phyloP scores from a whole-genome alignment of 2,113 vertebrate species.

The Cairina moschata region DNA sequence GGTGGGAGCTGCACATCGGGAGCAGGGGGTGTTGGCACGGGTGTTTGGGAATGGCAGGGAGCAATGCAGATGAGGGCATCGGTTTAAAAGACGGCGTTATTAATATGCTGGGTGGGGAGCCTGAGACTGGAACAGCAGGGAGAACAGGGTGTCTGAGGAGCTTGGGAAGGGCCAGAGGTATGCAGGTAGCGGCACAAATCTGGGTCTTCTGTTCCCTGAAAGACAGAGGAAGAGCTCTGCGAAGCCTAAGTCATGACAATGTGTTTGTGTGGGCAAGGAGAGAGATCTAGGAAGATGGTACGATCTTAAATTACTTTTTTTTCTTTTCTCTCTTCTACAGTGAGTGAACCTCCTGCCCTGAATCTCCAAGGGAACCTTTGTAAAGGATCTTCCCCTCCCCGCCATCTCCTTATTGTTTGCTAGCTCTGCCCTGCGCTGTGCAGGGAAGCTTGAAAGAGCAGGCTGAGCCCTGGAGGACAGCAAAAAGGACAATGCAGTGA shows the following conservation, averaged over 20 bases:
- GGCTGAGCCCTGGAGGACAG: background rate
- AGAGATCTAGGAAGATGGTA: background rate
- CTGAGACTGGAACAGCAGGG: background rate
- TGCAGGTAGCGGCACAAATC: background rate
- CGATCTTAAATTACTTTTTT: slow-evolving; percentile 55
- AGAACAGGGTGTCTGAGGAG: background rate
- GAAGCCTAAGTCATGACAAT: background rate
- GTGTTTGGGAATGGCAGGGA: background rate
- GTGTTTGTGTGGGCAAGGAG: slow-evolving; percentile 44
- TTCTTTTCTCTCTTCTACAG: slow-evolving; percentile 56
- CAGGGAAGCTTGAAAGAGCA: slow-evolving; percentile 15
- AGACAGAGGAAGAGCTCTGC: background rate
- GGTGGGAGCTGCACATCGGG: background rate
- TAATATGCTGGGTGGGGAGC: background rate
- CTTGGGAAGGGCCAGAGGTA: background rate
- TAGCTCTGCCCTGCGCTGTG: slow-evolving; percentile 17
- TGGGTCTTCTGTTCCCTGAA: background rate
- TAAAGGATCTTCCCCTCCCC: slow-evolving; percentile 42
- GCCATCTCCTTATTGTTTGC: slow-evolving; percentile 16
- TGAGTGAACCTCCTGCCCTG: slow-evolving; percentile 55
- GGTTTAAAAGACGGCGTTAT: background rate
- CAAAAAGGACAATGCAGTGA: background rate
- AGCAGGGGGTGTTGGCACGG: rapidly evolving
- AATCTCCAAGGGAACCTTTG: slow-evolving; percentile 61
- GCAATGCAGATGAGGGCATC: background rate